Evolutionary conservation across 1,140 invertebrate genomes (phyloP), one percentile per base, ranked within the genome.

Genomic region (Hetaerina americana): DNA sequence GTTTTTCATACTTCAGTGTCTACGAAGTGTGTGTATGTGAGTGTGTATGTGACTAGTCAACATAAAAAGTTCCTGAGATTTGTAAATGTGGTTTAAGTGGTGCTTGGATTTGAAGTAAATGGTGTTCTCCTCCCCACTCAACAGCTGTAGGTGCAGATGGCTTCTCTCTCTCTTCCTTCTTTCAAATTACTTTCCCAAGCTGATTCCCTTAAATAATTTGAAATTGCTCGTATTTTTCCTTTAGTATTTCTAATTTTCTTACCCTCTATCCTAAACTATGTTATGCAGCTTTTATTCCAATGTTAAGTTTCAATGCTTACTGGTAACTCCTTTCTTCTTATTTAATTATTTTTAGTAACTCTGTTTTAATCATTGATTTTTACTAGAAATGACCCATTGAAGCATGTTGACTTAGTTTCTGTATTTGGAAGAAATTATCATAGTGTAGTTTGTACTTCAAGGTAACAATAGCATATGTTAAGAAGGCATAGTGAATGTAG

Each of bases 31-130:
- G 40, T 18, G 40, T 57, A 18, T 57, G 40, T 12, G 10, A 18
- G 40, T 57, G 10, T 74, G 73, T 73, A 71, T 74, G 71, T 74
- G 73, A 67, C 72, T 74, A 74, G 73, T 74, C 73, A 74, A 73
- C 72, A 73, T 74, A 72, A 72, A 74, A 72, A 74, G 73, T 74
- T 74, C 73, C 73, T 74, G 73, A 73, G 73, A 74, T 72, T 74
- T 74, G 29, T 74, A 74, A 71, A 71, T 70, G 70, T 18, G 40
- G 27, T 26, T 71, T 31, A 69, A 69, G 73, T 73, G 72, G 70
- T 73, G 73, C 73, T 74, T 74, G 68, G n/a, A 71, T 74, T 72
- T 69, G 66, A 73, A 27, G 73, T 72, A 72, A 72, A 70, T 71
- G 22, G 15, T 12, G 2, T 57, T 57, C 26, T 69, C 28, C 2